Conservation (phyloP, 2,113 vertebrate genomes). For the Phrynocephalus versicolor region DNA sequence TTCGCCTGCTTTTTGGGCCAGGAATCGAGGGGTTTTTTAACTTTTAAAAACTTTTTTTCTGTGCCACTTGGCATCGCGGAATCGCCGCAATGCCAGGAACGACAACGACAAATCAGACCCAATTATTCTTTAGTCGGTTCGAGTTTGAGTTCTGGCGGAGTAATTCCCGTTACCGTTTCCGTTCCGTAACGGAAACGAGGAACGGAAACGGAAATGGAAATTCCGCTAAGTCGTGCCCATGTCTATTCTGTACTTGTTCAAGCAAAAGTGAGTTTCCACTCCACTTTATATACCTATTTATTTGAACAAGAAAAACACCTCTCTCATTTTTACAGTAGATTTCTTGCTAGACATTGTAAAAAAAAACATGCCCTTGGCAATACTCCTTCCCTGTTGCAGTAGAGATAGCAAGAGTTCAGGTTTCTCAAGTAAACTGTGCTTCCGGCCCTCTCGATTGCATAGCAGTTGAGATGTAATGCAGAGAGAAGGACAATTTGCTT, state of each 20-base stretch:
- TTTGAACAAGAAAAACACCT: not conserved
- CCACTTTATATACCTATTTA: not conserved
- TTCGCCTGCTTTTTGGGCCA: too few relatives aligned
- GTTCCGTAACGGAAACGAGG: too few relatives aligned
- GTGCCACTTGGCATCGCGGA: too few relatives aligned
- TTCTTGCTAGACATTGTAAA: not conserved
- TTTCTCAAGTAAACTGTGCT: not conserved
- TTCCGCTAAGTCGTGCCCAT: too few relatives aligned
- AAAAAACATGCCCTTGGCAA: conserved; percentile 19
- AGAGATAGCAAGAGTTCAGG: not conserved
- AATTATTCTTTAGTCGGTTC: too few relatives aligned
- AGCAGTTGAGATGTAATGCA: not conserved
- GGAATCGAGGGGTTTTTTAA: too few relatives aligned
- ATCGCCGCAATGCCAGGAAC: too few relatives aligned
- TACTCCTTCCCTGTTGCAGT: not conserved
- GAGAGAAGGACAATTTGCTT: not conserved
- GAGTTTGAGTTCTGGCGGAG: too few relatives aligned
- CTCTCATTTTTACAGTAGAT: not conserved
- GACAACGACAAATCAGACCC: too few relatives aligned
- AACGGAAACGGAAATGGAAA: too few relatives aligned
- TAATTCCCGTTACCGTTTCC: too few relatives aligned
- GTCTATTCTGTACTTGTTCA: not conserved
- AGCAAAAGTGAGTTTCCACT: not conserved
- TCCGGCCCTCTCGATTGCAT: not conserved
- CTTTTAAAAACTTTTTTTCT: too few relatives aligned